phyloP scores from a whole-genome alignment of 2,888 invertebrate genomes.

The Temnothorax unifasciatus region DNA sequence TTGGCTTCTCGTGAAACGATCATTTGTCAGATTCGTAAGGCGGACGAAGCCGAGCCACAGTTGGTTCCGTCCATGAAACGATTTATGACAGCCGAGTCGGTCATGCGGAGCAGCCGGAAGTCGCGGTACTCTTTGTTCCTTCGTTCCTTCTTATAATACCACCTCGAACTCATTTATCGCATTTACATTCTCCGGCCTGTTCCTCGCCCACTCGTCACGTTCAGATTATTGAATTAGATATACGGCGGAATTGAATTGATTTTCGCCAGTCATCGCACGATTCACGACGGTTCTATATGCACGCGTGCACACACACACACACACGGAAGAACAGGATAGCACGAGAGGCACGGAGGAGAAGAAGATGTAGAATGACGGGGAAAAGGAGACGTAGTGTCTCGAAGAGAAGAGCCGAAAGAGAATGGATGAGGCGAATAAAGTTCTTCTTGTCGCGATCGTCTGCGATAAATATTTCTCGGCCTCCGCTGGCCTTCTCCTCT shows the following conservation, averaged over 20 bases:
- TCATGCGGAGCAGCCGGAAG: constrained; percentile 81
- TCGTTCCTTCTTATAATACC: constrained; percentile 58
- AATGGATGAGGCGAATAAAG: constrained; percentile 27
- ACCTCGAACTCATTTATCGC: constrained; percentile 73
- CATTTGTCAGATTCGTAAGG: constrained; percentile 77
- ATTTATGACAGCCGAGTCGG: constrained; percentile 78
- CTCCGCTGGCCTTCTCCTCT: background rate
- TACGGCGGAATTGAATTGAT: constrained; percentile 81
- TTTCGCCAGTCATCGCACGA: constrained; percentile 80
- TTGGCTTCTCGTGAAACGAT: constrained; percentile 72
- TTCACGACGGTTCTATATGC: constrained; percentile 68
- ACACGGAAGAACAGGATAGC: constrained; percentile 34
- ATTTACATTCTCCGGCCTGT: constrained; percentile 71
- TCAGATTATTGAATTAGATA: constrained; percentile 85
- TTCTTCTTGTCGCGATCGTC: constrained; percentile 19
- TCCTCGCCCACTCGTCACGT: constrained; percentile 72
- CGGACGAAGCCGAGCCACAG: constrained; percentile 60
- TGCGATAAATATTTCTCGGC: constrained; percentile 16
- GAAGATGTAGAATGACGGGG: background rate
- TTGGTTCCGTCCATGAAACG: constrained; percentile 76
- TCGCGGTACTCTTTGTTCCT: constrained; percentile 77
- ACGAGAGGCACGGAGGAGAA: constrained; percentile 1
- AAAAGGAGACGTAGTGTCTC: constrained; percentile 6
- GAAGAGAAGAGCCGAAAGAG: constrained; percentile 14
- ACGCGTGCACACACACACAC: constrained; percentile 63